A percentile compares a stretch with the other conserved stretches of the same genome.
phyloP scores from a whole-genome alignment of 2,113 vertebrate species.

The Mormyrus iriodes region DNA sequence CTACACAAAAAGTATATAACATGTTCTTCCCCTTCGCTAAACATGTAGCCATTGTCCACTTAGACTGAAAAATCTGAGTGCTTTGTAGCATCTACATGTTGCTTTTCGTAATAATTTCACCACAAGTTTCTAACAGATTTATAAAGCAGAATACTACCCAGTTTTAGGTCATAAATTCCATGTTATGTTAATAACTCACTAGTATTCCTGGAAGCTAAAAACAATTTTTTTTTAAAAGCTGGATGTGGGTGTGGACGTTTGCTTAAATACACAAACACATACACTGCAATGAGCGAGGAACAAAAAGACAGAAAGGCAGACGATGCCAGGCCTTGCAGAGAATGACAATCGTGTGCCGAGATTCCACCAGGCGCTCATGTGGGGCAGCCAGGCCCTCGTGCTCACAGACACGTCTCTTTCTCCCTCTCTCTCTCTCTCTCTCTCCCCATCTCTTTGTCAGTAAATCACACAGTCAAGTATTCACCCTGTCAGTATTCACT shows the following conservation, averaged over 20 bases:
- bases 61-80: neutral
- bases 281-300: neutral
- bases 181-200: neutral
- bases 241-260: neutral
- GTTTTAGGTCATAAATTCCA: neutral
- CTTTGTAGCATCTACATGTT: neutral
- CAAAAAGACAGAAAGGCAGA: neutral
- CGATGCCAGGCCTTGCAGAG: neutral
- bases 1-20: neutral
- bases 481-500: neutral
- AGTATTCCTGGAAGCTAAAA: neutral
- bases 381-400: constrained; percentile 2
- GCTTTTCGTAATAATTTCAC: neutral
- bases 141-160: neutral
- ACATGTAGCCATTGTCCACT: neutral
- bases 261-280: neutral
- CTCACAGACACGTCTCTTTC: constrained; percentile 22
- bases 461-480: neutral
- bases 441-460: neutral
- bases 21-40: neutral
- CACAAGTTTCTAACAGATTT: neutral
- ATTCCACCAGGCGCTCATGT: neutral
- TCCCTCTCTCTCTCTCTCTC: constrained; percentile 16
- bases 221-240: neutral
- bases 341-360: neutral